phyloP scores from a whole-genome alignment of 2,113 vertebrate genomes.

The Bambusicola thoracicus region DNA sequence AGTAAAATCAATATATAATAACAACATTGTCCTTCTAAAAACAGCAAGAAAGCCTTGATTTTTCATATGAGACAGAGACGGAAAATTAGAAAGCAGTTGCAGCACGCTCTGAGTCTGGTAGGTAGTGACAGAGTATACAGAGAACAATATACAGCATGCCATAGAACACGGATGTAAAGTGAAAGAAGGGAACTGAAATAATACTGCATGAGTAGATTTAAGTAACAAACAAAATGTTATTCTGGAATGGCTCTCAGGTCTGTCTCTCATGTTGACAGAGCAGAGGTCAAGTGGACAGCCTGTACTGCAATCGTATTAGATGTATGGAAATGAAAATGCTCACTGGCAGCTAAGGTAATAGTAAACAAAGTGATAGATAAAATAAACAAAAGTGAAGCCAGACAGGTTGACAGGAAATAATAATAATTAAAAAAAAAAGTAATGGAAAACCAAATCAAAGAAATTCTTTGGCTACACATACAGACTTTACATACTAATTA shows the following conservation, averaged over 20 bases:
- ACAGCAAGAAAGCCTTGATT: not conserved
- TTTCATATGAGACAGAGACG: not conserved
- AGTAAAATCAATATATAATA: not conserved
- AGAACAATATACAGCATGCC: not conserved
- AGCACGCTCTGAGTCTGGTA: not conserved
- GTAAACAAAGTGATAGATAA: slow-evolving; percentile 1
- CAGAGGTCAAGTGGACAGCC: not conserved
- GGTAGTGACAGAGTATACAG: not conserved
- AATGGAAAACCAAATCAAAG: slow-evolving; percentile 7
- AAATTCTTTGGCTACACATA: not conserved
- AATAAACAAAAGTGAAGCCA: slow-evolving; percentile 21
- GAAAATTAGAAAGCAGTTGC: not conserved
- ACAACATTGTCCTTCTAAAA: not conserved
- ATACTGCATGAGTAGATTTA: not conserved
- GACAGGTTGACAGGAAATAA: slow-evolving; percentile 26
- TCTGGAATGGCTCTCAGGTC: not conserved
- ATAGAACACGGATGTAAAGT: not conserved
- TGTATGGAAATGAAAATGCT: not conserved
- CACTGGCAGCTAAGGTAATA: not conserved
- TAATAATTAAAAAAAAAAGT: not conserved
- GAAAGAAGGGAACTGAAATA: not conserved
- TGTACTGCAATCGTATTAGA: not conserved
- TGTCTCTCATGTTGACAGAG: not conserved
- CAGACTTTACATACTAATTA: not conserved
- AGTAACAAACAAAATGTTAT: not conserved